Conservation (phyloP, 2,888 invertebrate species). For the Callyntrura guangdongensis region DNA sequence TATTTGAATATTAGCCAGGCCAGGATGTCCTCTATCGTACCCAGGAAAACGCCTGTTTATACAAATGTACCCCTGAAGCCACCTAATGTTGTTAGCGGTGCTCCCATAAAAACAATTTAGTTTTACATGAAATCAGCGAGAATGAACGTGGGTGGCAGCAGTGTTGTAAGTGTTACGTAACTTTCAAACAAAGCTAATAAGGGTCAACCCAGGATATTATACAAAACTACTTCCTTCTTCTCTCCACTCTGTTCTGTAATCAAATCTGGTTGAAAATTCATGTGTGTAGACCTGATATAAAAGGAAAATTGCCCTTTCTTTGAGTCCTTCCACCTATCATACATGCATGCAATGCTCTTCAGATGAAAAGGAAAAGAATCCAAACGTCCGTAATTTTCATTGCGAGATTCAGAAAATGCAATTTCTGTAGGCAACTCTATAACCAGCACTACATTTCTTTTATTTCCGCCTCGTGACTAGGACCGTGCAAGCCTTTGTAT, state of each 20-base stretch:
- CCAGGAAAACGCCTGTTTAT: too few species aligned
- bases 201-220: background rate
- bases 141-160: too few species aligned
- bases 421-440: background rate
- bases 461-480: background rate
- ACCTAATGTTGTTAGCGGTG: too few species aligned
- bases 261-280: conserved; percentile 48
- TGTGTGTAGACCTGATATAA: conserved; percentile 3
- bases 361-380: conserved; percentile 6
- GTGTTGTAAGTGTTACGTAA: too few species aligned
- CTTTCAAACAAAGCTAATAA: background rate
- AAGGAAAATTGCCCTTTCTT: conserved; percentile 8
- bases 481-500: background rate
- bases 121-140: too few species aligned
- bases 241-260: background rate
- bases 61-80: too few species aligned
- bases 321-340: background rate
- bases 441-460: background rate
- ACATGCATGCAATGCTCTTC: background rate
- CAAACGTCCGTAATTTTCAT: conserved; percentile 23
- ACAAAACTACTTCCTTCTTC: background rate
- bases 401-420: background rate
- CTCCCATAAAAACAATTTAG: too few species aligned
- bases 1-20: too few species aligned
- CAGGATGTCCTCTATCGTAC: too few species aligned